These are phyloP conservation scores for Mus spicilegus DNA, from an alignment of 2,113 vertebrate genomes.

Conservation along the genomic window DNA sequence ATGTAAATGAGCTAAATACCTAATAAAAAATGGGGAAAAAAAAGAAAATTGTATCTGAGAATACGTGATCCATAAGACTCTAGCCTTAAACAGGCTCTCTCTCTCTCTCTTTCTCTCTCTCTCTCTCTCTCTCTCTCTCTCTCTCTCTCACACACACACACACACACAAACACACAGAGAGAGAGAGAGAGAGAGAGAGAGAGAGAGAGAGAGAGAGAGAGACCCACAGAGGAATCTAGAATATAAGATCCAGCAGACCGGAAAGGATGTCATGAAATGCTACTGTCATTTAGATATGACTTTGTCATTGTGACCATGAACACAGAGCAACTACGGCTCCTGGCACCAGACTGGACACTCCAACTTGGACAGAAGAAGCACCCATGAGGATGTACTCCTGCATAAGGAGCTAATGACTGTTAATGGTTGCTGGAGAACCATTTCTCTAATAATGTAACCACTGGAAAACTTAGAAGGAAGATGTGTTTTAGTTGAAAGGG, in stretches of 20 bases:
- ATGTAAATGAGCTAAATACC: too few species aligned
- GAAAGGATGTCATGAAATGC: neutral
- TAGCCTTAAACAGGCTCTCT: neutral
- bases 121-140: neutral
- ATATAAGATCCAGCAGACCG: neutral
- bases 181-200: neutral
- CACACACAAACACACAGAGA: neutral
- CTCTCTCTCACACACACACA: neutral
- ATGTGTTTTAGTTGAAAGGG: neutral
- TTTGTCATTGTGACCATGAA: neutral
- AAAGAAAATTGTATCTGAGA: neutral
- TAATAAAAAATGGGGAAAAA: too few species aligned
- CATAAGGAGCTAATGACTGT: neutral
- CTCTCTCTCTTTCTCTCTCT: neutral
- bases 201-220: neutral
- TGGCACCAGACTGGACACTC: neutral
- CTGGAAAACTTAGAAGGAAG: neutral
- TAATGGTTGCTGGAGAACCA: neutral
- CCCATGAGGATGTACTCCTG: neutral
- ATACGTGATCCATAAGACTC: neutral
- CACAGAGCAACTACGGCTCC: neutral
- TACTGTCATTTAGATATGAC: neutral
- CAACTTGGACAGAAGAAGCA: neutral
- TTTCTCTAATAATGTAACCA: neutral
- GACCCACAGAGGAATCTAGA: neutral